Conservation (phyloP, 2,113 vertebrate species). For the Heterotilapia buettikoferi region DNA sequence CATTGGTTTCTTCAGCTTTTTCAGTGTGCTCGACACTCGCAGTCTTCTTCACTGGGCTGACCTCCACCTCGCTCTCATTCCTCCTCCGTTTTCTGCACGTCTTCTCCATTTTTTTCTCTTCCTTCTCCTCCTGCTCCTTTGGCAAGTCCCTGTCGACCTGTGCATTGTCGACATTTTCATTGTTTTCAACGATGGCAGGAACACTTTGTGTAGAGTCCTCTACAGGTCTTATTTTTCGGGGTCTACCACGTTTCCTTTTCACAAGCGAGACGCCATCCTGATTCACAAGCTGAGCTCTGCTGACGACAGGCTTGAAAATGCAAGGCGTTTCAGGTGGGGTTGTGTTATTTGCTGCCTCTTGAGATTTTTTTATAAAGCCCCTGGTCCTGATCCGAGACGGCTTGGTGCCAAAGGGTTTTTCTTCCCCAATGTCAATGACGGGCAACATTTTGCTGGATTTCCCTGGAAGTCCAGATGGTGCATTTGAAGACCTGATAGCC, state of each 20-base stretch:
- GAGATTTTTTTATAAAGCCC: neutral
- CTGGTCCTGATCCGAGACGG: conserved; percentile 4
- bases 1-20: accelerated
- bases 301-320: neutral
- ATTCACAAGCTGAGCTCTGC: neutral
- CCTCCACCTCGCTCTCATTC: neutral
- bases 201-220: accelerated
- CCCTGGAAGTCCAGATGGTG: neutral
- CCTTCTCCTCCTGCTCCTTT: neutral
- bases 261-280: neutral
- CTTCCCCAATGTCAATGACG: neutral
- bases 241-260: conserved; percentile 14
- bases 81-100: neutral
- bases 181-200: neutral
- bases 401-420: neutral
- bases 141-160: neutral
- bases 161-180: neutral
- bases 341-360: neutral
- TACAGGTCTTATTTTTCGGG: neutral
- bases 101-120: neutral
- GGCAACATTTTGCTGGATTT: neutral
- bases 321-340: neutral
- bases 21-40: accelerated
- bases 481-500: neutral
- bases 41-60: neutral